These are phyloP conservation scores for Embiotoca jacksoni DNA, from an alignment of 2,113 vertebrate genomes.

Conservation along the genomic window DNA sequence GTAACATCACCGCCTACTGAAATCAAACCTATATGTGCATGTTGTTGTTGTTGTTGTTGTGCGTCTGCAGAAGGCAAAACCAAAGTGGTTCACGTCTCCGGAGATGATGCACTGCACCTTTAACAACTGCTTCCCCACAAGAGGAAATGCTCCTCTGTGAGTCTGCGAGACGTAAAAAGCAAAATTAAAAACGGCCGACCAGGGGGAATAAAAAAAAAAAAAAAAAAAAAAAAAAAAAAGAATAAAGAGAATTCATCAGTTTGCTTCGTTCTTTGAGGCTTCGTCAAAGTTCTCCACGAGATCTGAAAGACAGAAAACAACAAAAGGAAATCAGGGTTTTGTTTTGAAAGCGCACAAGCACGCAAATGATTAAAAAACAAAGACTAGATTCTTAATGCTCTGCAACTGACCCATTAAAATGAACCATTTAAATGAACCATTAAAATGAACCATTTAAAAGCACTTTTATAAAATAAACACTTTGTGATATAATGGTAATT, in stretches of 20 bases:
- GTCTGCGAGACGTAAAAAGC: constrained; percentile 53
- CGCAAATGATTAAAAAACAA: too few relatives aligned
- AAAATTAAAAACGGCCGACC: constrained; percentile 28
- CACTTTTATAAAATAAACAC: too few relatives aligned
- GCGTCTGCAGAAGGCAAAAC: constrained; percentile 32
- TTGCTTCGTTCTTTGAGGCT: constrained; percentile 98
- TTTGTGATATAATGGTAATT: too few relatives aligned
- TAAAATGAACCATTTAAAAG: too few relatives aligned
- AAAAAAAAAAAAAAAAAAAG: too few relatives aligned
- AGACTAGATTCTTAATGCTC: too few relatives aligned
- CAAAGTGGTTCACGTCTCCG: constrained; percentile 33
- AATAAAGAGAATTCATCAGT: constrained; percentile 80
- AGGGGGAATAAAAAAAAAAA: background rate
- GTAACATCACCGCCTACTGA: constrained; percentile 15
- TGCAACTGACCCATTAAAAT: too few relatives aligned
- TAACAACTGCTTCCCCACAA: constrained; percentile 52
- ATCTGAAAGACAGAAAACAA: constrained; percentile 83
- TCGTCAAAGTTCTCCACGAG: constrained; percentile 99
- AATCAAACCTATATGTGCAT: constrained; percentile 52
- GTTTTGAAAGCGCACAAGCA: background rate
- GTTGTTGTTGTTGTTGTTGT: constrained; percentile 15
- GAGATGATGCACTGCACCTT: constrained; percentile 63
- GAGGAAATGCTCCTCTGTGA: constrained; percentile 64
- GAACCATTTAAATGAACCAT: too few relatives aligned
- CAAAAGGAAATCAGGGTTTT: background rate